Base-by-base conservation (phyloP, 2,888 invertebrate species). In the Chalcis sispes region DNA sequence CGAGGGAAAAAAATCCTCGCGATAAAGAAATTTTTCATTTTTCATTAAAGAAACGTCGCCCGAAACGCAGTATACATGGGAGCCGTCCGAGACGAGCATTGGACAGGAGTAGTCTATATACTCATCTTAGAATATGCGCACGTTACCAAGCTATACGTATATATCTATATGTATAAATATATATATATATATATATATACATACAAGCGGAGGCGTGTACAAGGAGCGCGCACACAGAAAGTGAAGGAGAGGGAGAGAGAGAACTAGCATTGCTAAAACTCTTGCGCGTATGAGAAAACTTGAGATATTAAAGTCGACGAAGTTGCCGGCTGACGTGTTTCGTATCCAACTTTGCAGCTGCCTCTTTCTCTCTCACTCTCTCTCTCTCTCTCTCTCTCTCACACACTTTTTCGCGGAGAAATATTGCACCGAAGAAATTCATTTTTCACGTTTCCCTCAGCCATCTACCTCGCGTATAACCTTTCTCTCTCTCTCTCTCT, bases 241-340 rank as follows among this genome's bases (percentile, higher is more conserved):
- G 50, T 5, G 20, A 50, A 3, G 20, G 18, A 3, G 50, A 36
- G 10, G 4, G 36, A 36, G 46, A 25, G 36, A 61, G n/a, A n/a
- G n/a, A n/a, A n/a, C n/a, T n/a, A n/a, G n/a, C n/a, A n/a, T n/a
- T n/a, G n/a, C n/a, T n/a, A n/a, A n/a, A n/a, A n/a, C 54, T 32
- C 59, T 29, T 32, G 67, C 65, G 67, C 40, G 75, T 78, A 78
- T 67, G 77, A 78, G 75, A 78, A 78, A 78, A 78, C 75, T 78
- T 72, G 75, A 69, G 75, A 78, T 76, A 76, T 76, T 75, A 73
- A 76, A 78, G 78, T 76, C 75, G 75, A 76, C 72, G 62, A 78
- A 75, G 78, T 77, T 74, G 64, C 67, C 77, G 61, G 64, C 66
- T 67, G 74, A 70, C 78, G 73, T 72, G 72, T 74, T 77, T 79